Evolutionary conservation across 2,888 invertebrate genomes (phyloP), one percentile per base, ranked within the genome.

Genomic region (Leucophora obtusa): DNA sequence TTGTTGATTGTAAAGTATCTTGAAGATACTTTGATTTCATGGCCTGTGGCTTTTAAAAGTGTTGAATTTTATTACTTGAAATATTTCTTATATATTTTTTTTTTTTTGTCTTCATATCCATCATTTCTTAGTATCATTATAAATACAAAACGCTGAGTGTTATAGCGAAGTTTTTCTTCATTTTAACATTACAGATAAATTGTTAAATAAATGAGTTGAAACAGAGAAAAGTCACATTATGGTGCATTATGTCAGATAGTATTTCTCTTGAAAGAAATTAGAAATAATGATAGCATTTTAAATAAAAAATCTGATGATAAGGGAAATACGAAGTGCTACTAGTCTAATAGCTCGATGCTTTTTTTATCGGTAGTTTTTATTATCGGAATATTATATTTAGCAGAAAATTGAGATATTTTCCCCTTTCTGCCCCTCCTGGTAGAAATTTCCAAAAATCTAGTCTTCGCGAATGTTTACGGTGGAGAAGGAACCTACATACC

Each of bases 11-110:
- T 51, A 35, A 28, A 58, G 63, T 69, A 56, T 69, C 75, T 50
- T 62, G 11, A 53, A 33, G 24, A 58, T 56, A 14, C 50, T 69
- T 69, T 62, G 68, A 76, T 70, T 76, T 65, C 38, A 70, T 76
- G 58, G 70, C 58, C 58, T 58, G 69, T 76, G 76, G 63, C 63
- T 70, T 75, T 76, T 8, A 28, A 68, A 69, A 75, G 69, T 76
- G 76, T 76, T 76, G 38, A 70, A 38, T 70, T 76, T 70, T 70
- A 70, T 70, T 63, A 69, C 73, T 73, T 35, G n/a, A 58, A 65
- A 38, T 66, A 53, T 66, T 58, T 58, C 47, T 14, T 56, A 7
- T 35, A 54, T 35, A 28, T 50, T 8, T 50, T 63, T 63, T 35
- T 35, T 11, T 38, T 38, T 38, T 14, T 47, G 43, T 47, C 43